Evolutionary conservation across 2,888 invertebrate species (phyloP).

Genomic region (Anodontia alba): DNA sequence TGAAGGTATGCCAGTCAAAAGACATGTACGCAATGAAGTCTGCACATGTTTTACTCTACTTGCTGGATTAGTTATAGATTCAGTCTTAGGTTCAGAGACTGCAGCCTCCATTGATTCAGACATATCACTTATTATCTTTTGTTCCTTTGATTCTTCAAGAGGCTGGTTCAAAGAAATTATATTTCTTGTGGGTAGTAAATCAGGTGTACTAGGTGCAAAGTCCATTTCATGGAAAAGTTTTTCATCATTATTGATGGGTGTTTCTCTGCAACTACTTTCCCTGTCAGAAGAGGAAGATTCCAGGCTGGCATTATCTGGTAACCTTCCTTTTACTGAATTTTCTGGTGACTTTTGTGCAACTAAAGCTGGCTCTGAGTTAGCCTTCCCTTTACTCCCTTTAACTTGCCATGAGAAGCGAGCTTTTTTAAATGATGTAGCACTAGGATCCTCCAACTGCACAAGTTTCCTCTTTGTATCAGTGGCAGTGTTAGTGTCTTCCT

Average conservation of each 20-base stretch:
- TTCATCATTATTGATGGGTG: not conserved
- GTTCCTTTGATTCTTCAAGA: not conserved
- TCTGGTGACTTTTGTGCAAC: too few relatives aligned
- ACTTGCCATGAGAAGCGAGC: conserved; percentile 57
- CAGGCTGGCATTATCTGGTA: too few relatives aligned
- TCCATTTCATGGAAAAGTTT: conserved; percentile 8
- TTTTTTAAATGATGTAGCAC: conserved; percentile 18
- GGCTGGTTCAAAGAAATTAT: not conserved
- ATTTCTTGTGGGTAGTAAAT: not conserved
- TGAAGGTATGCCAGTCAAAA: not conserved
- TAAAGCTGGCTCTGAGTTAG: not conserved
- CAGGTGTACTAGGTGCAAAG: not conserved
- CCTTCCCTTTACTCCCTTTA: conserved; percentile 26
- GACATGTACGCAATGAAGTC: conserved; percentile 2
- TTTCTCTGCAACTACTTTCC: too few relatives aligned
- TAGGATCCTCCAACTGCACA: not conserved
- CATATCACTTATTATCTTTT: too few relatives aligned
- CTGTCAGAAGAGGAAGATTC: too few relatives aligned
- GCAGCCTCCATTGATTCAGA: too few relatives aligned
- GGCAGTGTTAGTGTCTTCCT: not conserved
- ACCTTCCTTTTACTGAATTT: too few relatives aligned
- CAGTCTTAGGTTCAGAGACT: not conserved
- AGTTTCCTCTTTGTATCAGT: conserved; percentile 21
- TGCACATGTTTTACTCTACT: not conserved
- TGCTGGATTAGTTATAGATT: not conserved